These are phyloP conservation scores for Tethea ocularis DNA, from an alignment of 2,888 invertebrate species.

Conservation along the genomic window DNA sequence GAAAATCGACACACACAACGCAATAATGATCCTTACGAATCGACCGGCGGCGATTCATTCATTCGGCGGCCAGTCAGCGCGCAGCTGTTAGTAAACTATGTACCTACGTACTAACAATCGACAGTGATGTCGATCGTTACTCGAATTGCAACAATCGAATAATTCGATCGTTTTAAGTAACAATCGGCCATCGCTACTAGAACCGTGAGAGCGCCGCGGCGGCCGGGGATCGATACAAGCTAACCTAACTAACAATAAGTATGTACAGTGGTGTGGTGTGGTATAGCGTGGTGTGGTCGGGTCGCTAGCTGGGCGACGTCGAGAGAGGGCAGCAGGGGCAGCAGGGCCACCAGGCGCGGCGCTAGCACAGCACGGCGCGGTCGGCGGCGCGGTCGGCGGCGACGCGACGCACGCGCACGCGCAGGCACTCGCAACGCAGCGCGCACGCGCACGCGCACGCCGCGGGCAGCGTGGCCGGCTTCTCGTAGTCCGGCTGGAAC, in stretches of 20 bases:
- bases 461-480: constrained; percentile 65
- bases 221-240: too few species aligned
- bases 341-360: background rate
- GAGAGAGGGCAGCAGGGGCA: constrained; percentile 12
- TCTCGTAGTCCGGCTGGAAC: constrained; percentile 81
- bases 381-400: constrained; percentile 42
- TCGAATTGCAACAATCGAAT: too few species aligned
- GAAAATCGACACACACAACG: too few species aligned
- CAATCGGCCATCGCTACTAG: too few species aligned
- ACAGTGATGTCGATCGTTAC: too few species aligned
- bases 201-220: too few species aligned
- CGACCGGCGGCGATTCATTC: background rate
- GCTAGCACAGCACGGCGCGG: constrained; percentile 53
- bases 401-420: constrained; percentile 40
- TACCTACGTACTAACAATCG: too few species aligned
- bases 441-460: constrained; percentile 31
- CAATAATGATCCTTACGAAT: too few species aligned
- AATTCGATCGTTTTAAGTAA: too few species aligned
- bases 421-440: constrained; percentile 26
- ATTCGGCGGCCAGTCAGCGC: too few species aligned
- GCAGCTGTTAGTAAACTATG: too few species aligned
- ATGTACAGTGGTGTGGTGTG: constrained; percentile 16
- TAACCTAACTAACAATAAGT: constrained; percentile 25
- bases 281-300: background rate
- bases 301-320: constrained; percentile 12